These are phyloP conservation scores for Ceramica pisi DNA, from an alignment of 2,888 invertebrate genomes.

Conservation along the genomic window DNA sequence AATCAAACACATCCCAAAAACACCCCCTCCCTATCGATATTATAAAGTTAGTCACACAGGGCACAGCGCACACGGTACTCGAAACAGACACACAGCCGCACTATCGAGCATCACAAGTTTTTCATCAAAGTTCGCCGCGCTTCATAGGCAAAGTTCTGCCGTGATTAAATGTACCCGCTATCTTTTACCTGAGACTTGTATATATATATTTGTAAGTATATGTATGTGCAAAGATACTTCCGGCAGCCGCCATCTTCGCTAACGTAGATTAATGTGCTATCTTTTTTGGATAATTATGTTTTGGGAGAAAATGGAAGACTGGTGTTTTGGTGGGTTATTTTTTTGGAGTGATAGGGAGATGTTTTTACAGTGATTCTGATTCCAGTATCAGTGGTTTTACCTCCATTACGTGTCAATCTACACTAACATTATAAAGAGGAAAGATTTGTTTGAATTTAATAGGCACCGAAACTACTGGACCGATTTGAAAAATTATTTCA, in stretches of 20 bases:
- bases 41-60: constrained; percentile 5
- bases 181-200: constrained; percentile 43
- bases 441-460: too few relatives aligned
- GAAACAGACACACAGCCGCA: constrained; percentile 34
- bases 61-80: not conserved
- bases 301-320: not conserved
- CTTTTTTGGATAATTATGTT: constrained; percentile 39
- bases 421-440: too few relatives aligned
- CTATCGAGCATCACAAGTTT: constrained; percentile 66
- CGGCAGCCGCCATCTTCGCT: constrained; percentile 21
- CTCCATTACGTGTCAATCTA: too few relatives aligned
- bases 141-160: constrained; percentile 62
- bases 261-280: constrained; percentile 45
- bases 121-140: constrained; percentile 67
- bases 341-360: not conserved
- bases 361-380: not conserved
- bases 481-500: too few relatives aligned
- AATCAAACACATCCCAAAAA: not conserved
- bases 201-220: not conserved
- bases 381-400: too few relatives aligned
- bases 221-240: constrained; percentile 11
- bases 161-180: constrained; percentile 69
- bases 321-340: not conserved
- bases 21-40: constrained; percentile 9
- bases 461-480: too few relatives aligned